Evolutionary conservation across 2,113 vertebrate genomes (phyloP), one percentile per base, ranked within the genome.

Genomic region (Oostethus manadensis): DNA sequence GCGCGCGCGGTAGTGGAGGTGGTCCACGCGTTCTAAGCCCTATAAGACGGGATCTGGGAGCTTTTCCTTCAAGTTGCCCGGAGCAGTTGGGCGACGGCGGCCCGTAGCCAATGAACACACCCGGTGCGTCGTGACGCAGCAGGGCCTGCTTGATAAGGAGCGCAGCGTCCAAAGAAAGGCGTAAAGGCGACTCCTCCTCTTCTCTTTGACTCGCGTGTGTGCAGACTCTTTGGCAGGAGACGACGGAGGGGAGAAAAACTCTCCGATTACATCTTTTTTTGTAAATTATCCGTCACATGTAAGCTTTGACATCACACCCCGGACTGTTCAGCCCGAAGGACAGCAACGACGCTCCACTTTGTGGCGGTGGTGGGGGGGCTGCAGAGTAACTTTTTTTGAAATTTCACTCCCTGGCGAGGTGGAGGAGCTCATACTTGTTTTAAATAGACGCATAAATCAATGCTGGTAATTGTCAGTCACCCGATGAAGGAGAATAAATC

Each of bases 81-180:
- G 53, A 20, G 53, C 80, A 80, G 70, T 82, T 90, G 81, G 74
- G 80, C 84, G 81, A 56, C 87, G 80, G 74, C 60, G 65, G 62
- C 53, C 64, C 86, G 38, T 13, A 92, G 88, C 94, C 95, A 96
- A 95, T 96, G 88, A 87, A 82, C 84, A 84, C 64, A 81, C 80
- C 40, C 55, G 78, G 84, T 88, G 91, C 89, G 91, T 87, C 83
- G 89, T 95, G 94, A 96, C 93, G 93, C 93, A 90, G 91, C 83
- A 82, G 86, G 78, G 86, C 91, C 91, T 90, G 86, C 89, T 95
- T 93, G 93, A 98, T 96, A 98, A 98, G 94, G 94, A 93, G 94
- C 92, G 89, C 50, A 89, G 92, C 84, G 90, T 91, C 78, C 88
- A 78, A 78, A 82, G 79, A 77, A 78, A 88, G 82, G 85, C 60